These are phyloP conservation scores for Diprion similis DNA, from an alignment of 1,140 invertebrate genomes.

Conservation along the genomic window DNA sequence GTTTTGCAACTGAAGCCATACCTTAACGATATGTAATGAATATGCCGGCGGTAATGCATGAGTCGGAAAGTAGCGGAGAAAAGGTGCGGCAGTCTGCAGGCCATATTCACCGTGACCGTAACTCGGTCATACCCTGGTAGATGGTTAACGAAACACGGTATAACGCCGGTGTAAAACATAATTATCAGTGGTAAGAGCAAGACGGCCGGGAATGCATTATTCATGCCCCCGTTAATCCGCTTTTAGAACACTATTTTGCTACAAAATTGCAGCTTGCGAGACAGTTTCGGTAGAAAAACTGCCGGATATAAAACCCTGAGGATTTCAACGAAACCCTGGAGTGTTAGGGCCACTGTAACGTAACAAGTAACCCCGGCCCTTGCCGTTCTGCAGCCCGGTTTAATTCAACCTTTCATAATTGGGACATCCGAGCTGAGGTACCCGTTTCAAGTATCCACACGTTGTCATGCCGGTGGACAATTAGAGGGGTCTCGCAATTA, in stretches of 20 bases:
- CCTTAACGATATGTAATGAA: constrained; percentile 52
- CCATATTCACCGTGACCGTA: constrained; percentile 19
- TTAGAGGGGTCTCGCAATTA: too few relatives aligned
- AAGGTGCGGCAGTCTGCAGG: constrained; percentile 22
- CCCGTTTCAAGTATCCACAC: too few relatives aligned
- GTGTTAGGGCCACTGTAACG: too few relatives aligned
- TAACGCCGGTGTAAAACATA: constrained; percentile 57
- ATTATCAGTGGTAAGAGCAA: constrained; percentile 54
- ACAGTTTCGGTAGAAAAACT: constrained; percentile 38
- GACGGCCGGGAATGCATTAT: constrained; percentile 54
- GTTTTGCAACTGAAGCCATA: constrained; percentile 34
- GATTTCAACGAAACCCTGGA: too few relatives aligned
- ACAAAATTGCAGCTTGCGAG: constrained; percentile 49
- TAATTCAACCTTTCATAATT: too few relatives aligned
- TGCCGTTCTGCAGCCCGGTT: too few relatives aligned
- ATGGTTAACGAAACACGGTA: constrained; percentile 56
- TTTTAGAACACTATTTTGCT: constrained; percentile 44
- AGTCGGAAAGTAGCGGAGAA: not conserved
- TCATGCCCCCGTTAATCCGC: constrained; percentile 49
- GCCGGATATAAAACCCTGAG: too few relatives aligned
- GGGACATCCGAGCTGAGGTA: too few relatives aligned
- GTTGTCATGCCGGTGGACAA: too few relatives aligned
- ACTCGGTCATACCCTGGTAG: constrained; percentile 11
- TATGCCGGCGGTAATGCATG: constrained; percentile 45
- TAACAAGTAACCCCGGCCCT: too few relatives aligned